Conservation (phyloP, 2,113 vertebrate genomes). For the Noctilio leporinus region DNA sequence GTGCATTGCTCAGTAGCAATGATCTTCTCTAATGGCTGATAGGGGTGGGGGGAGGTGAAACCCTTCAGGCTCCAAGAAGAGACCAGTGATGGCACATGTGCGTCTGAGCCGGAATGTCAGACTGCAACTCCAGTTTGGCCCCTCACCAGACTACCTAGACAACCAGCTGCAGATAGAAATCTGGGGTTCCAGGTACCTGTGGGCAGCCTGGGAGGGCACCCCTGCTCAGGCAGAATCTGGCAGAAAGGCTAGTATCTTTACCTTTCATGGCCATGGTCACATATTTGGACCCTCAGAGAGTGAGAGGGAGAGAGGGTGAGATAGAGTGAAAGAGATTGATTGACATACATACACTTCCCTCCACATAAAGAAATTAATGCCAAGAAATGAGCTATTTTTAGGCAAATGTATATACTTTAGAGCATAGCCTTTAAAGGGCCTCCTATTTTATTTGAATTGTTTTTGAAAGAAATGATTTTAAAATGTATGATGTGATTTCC, state of each 20-base stretch:
- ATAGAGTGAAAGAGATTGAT: background rate
- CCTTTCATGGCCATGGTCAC: background rate
- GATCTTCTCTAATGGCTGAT: background rate
- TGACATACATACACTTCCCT: background rate
- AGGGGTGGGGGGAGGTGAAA: background rate
- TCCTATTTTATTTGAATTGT: background rate
- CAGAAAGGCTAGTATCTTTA: background rate
- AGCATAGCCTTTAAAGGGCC: background rate
- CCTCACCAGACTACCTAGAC: background rate
- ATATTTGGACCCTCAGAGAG: background rate
- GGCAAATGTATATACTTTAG: constrained; percentile 9
- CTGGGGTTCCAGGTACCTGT: background rate
- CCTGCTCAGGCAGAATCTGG: background rate
- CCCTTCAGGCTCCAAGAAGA: background rate
- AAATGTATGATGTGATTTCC: constrained; percentile 9
- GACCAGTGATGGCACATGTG: background rate
- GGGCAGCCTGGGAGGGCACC: background rate
- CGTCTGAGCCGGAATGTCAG: background rate
- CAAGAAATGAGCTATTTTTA: constrained; percentile 43
- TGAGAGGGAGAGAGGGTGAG: background rate
- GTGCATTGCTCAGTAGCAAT: background rate
- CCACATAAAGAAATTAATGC: background rate
- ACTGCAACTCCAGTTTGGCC: background rate
- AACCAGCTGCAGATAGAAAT: background rate
- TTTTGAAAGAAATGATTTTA: constrained; percentile 38